Base-by-base conservation (phyloP, 2,113 vertebrate genomes). In the Phrynocephalus versicolor region DNA sequence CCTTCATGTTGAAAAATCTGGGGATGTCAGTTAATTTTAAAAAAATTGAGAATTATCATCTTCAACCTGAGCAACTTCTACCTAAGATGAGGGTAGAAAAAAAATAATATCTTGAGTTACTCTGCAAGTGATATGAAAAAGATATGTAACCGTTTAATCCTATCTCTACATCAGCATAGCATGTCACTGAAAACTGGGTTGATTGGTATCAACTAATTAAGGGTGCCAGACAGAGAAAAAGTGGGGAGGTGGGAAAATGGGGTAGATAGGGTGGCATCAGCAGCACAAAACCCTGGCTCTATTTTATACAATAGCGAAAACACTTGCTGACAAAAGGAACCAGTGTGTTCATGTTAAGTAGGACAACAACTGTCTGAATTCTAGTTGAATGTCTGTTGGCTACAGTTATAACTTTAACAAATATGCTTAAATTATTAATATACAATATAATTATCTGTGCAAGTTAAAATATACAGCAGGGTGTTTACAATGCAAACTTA, bases 341-440 rank as follows among this genome's bases (percentile, higher is more conserved):
- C 45, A 58, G 45, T 58, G 60, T 30, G 27, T 67, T 69, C 27
- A 15, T 57, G 19, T 57, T 85, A 70, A 30, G n/a, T 33, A 58
- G 30, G 25, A 39, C 7, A n/a, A n/a, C 51, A 71, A 25, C 58
- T 15, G 7, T 16, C 19, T 45, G 2, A 79, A 71, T 58, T n/a
- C 55, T 78, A 85, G 60, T 71, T 79, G 70, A 71, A 58, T 79
- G 19, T 23, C 75, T 33, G 51, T 15, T 60, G 14, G 35, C 10
- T 79, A 71, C n/a, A 60, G 33, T 70, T 79, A 71, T 23, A 71
- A 79, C 35, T 57, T 71, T 16, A 85, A 79, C 25, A 85, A 79
- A 70, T n/a, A 79, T 60, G 27, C 35, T 45, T 57, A 18, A 67
- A 77, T 84, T 57, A 76, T 39, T 77, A 77, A 71, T 57, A 71